Base-by-base conservation (phyloP, 2,888 invertebrate species). In the Anticlea derivata region DNA sequence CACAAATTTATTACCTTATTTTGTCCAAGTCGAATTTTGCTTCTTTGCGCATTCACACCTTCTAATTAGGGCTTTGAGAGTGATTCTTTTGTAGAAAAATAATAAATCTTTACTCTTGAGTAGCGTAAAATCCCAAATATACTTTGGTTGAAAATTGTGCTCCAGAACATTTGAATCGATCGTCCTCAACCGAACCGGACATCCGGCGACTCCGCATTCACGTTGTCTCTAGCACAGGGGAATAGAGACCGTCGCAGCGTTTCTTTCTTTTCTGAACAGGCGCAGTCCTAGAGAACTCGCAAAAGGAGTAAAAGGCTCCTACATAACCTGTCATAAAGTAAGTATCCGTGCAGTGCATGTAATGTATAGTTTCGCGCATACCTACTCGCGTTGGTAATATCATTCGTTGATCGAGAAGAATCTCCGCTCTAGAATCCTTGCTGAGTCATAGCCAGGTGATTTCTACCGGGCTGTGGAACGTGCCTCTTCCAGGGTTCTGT, bases 301-400 rank as follows among this genome's bases (percentile, higher is more conserved):
- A 86, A 87, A 88, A 91, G 91, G 91, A 91, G 91, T 91, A 86
- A 87, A 89, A 88, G 88, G 89, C 91, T 91, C 91, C 91, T 91
- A 88, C 88, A 83, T 90, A 91, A 91, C 91, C 91, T 90, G 91
- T 91, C 80, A 89, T 80, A 88, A 87, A 78, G 91, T 91, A 82
- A 91, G 91, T 91, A 86, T 74, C 64, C 67, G 78, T 84, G 78
- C 75, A 72, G 66, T 74, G 66, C 69, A 61, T 48, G 43, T 66
- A 65, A 61, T 48, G 43, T 66, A 65, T 57, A 75, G 63, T 66
- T 66, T 69, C 73, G 66, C 72, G 72, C 65, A 70, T 73, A 55
- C 65, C 70, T 73, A 55, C 61, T 69, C 55, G 47, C 62, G 53
- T 66, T 60, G n/a, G 31, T 53, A 61, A 1, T 26, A 29, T 7